These are phyloP conservation scores for Apus apus DNA, from an alignment of 2,113 vertebrate genomes.

Conservation along the genomic window DNA sequence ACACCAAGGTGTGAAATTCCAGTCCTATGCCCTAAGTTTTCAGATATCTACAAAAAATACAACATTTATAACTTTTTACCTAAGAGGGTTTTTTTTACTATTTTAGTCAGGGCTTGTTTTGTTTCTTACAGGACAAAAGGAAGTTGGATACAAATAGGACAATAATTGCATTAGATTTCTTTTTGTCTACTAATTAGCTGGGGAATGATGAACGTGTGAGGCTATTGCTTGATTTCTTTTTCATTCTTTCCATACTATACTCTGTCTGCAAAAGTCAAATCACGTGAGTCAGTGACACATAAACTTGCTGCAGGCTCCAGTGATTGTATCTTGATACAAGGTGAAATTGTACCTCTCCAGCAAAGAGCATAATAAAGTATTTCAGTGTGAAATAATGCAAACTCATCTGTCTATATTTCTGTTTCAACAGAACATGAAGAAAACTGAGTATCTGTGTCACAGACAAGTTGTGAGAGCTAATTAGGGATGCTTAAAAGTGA, in stretches of 20 bases:
- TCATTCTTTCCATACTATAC: not conserved
- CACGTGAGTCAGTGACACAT: not conserved
- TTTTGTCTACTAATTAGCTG: not conserved
- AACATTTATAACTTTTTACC: not conserved
- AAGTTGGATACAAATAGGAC: not conserved
- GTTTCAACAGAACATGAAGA: not conserved
- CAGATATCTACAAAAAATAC: not conserved
- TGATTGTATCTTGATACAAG: not conserved
- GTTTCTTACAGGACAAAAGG: not conserved
- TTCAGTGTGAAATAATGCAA: not conserved
- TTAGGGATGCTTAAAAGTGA: not conserved
- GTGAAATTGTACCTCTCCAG: not conserved
- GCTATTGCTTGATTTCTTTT: not conserved
- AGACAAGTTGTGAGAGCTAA: not conserved
- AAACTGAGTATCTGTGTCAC: not conserved
- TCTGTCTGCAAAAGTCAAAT: not conserved
- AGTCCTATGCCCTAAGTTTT: not conserved
- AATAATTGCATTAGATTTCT: not conserved
- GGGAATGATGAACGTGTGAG: not conserved
- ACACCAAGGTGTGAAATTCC: not conserved
- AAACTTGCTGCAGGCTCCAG: not conserved
- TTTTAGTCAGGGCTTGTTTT: not conserved
- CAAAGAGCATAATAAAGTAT: fast-evolving
- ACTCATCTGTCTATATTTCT: not conserved
- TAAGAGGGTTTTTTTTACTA: not conserved